Base-by-base conservation (phyloP, 2,113 vertebrate genomes). In the Mirounga angustirostris region DNA sequence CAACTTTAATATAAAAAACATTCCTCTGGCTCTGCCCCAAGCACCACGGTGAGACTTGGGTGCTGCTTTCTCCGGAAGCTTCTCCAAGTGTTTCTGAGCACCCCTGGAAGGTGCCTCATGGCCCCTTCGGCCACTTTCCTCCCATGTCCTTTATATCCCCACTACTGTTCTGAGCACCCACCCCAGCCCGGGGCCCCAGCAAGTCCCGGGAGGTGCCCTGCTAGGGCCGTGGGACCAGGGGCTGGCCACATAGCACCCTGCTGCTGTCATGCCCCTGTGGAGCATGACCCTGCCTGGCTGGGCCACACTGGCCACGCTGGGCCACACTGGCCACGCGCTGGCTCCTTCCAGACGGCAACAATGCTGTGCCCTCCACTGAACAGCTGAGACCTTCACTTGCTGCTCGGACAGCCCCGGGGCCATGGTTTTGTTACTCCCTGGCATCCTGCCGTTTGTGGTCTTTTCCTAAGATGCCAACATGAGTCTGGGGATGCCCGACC, bases 261-360 rank as follows among this genome's bases (percentile, higher is more conserved):
- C 14, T 5, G 1, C 7, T 2, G 52, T 52, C 40, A 0, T 26
- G 15, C 15, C 1, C 0, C 59, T 7, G 1, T 21, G 22, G 9
- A 6, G 15, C 50, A 46, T 58, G 30, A 21, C 3, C 24, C 43
- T 58, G 50, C 43, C n/a, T 22, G 58, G 52, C 58, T 56, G 40
- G 52, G 89, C 52, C 16, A 19, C 33, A 4, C 80, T n/a, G 4
- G 46, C 61, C 61, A 14, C 0, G 26, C 26, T 28, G 61, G 26
- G 11, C 26, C 61, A 12, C 26, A 1, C 46, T 46, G 46, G 46
- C 54, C 56, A 58, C 56, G 18, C 5, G 4, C 46, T 28, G 26
- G 54, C 19, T 5, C 52, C 10, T 21, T 16, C 19, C 2, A 33
- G 91, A 16, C 11, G 11, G 30, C 69, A 5, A 4, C 19, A 2